These are phyloP conservation scores for Clavelina lepadiformis DNA, from an alignment of 23 tunicate genomes.

Conservation along the genomic window DNA sequence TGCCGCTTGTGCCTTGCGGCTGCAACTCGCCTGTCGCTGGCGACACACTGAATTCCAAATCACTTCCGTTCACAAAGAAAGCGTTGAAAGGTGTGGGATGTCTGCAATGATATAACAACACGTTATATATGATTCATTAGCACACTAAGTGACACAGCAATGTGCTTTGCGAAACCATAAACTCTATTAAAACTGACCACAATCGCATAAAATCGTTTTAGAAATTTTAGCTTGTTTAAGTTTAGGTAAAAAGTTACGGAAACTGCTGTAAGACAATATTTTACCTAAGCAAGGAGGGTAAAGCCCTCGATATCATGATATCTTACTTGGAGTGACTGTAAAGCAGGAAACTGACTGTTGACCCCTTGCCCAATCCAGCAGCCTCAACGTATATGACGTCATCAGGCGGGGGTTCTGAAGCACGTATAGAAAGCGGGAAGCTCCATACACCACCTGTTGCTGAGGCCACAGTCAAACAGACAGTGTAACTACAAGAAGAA, in stretches of 20 bases:
- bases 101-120: no score
- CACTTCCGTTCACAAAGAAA: slow-evolving; percentile 69
- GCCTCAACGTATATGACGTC: slow-evolving; percentile 79
- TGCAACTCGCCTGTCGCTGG: slow-evolving; percentile 71
- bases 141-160: no score
- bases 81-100: slow-evolving; percentile 81
- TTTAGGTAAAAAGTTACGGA: no score
- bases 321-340: slow-evolving; percentile 73
- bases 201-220: no score
- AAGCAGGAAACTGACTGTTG: slow-evolving; percentile 65
- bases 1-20: slow-evolving; percentile 78
- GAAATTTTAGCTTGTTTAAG: no score
- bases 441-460: slow-evolving; percentile 91
- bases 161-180: no score
- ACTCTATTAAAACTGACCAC: no score
- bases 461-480: slow-evolving; percentile 63
- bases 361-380: slow-evolving; percentile 66
- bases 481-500: slow-evolving; percentile 37
- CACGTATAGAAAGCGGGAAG: slow-evolving; percentile 73
- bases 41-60: slow-evolving; percentile 41
- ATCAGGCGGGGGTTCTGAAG: slow-evolving; percentile 87
- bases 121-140: no score
- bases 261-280: no score
- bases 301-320: no score
- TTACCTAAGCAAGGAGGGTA: no score